Conservation (phyloP, 2,888 invertebrate species). For the Cremastobaeus sp. region DNA sequence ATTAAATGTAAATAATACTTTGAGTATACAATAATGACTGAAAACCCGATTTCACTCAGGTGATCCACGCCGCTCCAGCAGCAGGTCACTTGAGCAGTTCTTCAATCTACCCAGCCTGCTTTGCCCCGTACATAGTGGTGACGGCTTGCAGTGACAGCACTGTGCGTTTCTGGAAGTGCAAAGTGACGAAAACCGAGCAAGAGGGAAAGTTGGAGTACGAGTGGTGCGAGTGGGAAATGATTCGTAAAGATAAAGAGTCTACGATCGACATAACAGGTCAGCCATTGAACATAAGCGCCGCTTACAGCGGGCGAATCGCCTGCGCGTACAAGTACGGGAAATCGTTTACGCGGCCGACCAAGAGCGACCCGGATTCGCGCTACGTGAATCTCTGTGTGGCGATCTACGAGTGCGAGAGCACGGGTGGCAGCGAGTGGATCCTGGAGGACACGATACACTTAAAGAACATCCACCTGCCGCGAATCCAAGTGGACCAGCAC, state of each 20-base stretch:
- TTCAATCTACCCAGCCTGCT: slow-evolving; percentile 98
- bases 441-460: slow-evolving; percentile 96
- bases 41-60: slow-evolving; percentile 70
- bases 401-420: slow-evolving; percentile 99
- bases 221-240: slow-evolving; percentile 95
- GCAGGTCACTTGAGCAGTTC: slow-evolving; percentile 98
- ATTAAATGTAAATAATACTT: too few species aligned
- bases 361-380: slow-evolving; percentile 86
- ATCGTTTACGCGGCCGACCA: slow-evolving; percentile 90
- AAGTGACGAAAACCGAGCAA: slow-evolving; percentile 80
- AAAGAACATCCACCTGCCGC: slow-evolving; percentile 92
- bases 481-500: slow-evolving; percentile 89
- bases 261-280: slow-evolving; percentile 89
- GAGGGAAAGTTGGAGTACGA: slow-evolving; percentile 81
- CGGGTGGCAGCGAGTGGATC: slow-evolving; percentile 96
- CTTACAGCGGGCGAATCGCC: slow-evolving; percentile 97
- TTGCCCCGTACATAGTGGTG: slow-evolving; percentile 96
- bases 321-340: slow-evolving; percentile 97
- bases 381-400: slow-evolving; percentile 95
- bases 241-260: slow-evolving; percentile 84
- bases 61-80: slow-evolving; percentile 95
- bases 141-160: slow-evolving; percentile 97
- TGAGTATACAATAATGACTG: not conserved
- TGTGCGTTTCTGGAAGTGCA: slow-evolving; percentile 92
- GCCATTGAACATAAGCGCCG: slow-evolving; percentile 95